Evolutionary conservation across 2,113 vertebrate genomes (phyloP).

Genomic region (Phodopus roborovskii): DNA sequence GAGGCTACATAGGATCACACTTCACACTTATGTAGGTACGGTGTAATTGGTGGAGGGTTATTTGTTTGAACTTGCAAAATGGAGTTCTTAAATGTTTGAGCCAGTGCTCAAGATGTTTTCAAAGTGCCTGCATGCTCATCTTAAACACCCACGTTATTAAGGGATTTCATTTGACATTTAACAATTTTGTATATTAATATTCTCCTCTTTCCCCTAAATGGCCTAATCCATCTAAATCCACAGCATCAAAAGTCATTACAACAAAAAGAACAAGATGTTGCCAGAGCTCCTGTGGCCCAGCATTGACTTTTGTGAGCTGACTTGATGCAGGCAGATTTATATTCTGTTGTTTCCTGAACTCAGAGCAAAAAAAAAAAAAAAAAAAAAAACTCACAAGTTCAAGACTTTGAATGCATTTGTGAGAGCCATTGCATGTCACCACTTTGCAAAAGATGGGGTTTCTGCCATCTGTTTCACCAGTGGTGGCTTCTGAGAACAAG

Average conservation of each 20-base stretch:
- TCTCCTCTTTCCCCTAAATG: constrained; percentile 85
- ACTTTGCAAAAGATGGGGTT: constrained; percentile 76
- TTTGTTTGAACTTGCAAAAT: constrained; percentile 88
- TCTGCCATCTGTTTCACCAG: constrained; percentile 72
- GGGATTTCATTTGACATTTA: constrained; percentile 88
- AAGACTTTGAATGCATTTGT: constrained; percentile 82
- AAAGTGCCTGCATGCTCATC: constrained; percentile 84
- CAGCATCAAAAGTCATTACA: constrained; percentile 87
- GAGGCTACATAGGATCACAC: constrained; percentile 80
- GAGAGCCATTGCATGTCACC: constrained; percentile 83
- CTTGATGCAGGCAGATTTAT: constrained; percentile 86
- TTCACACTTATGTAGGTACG: constrained; percentile 68
- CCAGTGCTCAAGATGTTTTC: constrained; percentile 80
- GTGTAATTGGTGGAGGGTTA: constrained; percentile 84
- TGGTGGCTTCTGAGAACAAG: constrained; percentile 54
- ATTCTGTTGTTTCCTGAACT: constrained; percentile 86
- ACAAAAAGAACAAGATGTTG: constrained; percentile 85
- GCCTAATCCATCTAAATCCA: constrained; percentile 86
- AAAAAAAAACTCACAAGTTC: constrained; percentile 82
- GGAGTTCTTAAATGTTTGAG: constrained; percentile 87
- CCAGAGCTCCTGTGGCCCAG: constrained; percentile 70
- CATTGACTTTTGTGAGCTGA: constrained; percentile 79
- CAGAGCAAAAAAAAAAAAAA: constrained; percentile 81
- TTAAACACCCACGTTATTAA: constrained; percentile 87
- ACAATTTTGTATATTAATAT: constrained; percentile 90